Base-by-base conservation (phyloP, 1,140 invertebrate species). In the Teleopsis dalmanni region DNA sequence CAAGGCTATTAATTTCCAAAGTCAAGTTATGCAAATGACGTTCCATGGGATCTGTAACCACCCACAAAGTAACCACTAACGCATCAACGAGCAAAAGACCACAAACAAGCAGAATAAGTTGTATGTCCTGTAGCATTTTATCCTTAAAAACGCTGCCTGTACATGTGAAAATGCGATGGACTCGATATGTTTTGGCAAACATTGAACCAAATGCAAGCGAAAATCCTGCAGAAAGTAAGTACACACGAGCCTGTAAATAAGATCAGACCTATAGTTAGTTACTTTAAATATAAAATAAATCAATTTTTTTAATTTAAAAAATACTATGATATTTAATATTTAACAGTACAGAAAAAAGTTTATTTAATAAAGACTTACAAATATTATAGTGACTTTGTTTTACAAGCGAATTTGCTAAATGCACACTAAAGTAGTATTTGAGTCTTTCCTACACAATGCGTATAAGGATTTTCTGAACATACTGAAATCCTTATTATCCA, bases 161-260 rank as follows among this genome's bases (percentile, higher is more conserved):
- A 42, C 81, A 75, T 7, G 82, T 86, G 66, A 92, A 91, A 64
- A 92, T 89, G 52, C 87, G 76, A 71, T 92, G 88, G 27, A 92
- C 87, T 45, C 88, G 72, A 65, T 91, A 91, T 0, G 88, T 91
- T 72, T 92, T 92, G 1, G 87, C 86, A 68, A 91, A 91, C 84
- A 91, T 91, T 7, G 88, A 89, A 19, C 89, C 89, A 61, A 91
- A 92, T 19, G 87, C 85, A 38, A 92, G 65, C 1, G 88, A 91
- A 68, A 91, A 91, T 22, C 88, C 89, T 27, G 85, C 84, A 10
- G 87, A 89, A n/a, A 92, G 73, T 23, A 92, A 74, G 72, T 88
- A 91, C 22, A 90, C 89, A 61, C 88, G 79, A 29, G 85, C 81
- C 91, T 95, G 72, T 14, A 38, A 48, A 19, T 4, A 38, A 16